These are phyloP conservation scores for Arenaria interpres DNA, from an alignment of 2,113 vertebrate species.

Conservation along the genomic window DNA sequence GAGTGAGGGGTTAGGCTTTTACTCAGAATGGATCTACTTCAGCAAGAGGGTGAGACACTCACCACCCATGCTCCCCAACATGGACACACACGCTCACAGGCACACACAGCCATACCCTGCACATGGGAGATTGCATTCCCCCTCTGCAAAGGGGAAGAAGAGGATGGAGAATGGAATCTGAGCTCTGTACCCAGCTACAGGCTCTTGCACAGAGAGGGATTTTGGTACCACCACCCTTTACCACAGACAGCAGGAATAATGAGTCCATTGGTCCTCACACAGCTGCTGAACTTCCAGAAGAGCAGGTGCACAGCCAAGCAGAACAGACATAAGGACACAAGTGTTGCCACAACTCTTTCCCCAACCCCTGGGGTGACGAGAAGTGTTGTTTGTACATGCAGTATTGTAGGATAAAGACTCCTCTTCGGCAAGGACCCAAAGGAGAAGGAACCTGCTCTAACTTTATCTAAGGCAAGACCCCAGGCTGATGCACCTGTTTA, in stretches of 20 bases:
- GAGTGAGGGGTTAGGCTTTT: background rate
- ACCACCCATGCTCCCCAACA: fast-evolving
- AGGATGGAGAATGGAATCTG: background rate
- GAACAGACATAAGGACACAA: background rate
- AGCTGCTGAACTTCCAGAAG: background rate
- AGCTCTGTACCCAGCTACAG: background rate
- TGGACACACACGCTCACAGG: background rate
- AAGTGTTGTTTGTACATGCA: background rate
- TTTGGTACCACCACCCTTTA: background rate
- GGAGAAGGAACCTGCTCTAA: background rate
- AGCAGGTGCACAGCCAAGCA: background rate
- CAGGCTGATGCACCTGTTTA: background rate
- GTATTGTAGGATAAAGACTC: background rate
- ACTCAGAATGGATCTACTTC: background rate
- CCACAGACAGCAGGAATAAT: background rate
- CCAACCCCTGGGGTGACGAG: background rate
- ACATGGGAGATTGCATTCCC: background rate
- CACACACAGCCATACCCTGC: background rate
- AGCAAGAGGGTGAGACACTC: background rate
- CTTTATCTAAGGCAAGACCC: background rate
- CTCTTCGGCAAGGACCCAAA: background rate
- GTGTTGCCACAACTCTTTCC: background rate
- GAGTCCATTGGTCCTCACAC: background rate
- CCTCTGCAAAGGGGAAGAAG: background rate
- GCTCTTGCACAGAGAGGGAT: background rate